A percentile compares a stretch with the other conserved stretches of the same genome.
Conservation (phyloP, 2,888 invertebrate genomes). For the Drosophila incognita region DNA sequence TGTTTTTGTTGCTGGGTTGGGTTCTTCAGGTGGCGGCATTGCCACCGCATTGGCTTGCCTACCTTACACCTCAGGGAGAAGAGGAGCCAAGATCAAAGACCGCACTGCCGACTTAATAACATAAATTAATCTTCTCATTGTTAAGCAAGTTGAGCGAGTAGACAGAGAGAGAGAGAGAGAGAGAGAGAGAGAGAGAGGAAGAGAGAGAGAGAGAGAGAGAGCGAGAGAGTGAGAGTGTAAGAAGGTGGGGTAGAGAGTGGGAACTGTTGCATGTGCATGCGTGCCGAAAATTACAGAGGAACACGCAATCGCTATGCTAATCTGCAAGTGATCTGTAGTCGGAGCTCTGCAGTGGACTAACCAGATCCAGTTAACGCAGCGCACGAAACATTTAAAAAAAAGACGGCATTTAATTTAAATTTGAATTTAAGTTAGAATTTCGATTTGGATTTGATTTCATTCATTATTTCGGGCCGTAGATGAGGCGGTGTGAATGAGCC, state of each 20-base stretch:
- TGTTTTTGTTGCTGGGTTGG: conserved; percentile 10
- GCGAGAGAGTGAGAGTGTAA: conserved; percentile 8
- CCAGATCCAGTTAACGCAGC: conserved; percentile 72
- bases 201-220: not conserved
- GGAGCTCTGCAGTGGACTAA: conserved; percentile 49
- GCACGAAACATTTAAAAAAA: conserved; percentile 32
- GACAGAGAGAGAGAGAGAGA: conserved; percentile 1
- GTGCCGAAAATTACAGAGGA: conserved; percentile 63
- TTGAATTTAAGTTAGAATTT: conserved; percentile 64
- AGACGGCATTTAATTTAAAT: conserved; percentile 79
- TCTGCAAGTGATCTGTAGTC: conserved; percentile 35
- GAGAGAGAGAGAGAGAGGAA: not conserved
- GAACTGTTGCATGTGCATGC: conserved; percentile 55
- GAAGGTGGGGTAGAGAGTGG: conserved; percentile 14
- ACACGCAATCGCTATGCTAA: conserved; percentile 68
- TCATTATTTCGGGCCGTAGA: conserved; percentile 59
- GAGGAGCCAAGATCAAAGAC: conserved; percentile 79
- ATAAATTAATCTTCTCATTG: conserved; percentile 84
- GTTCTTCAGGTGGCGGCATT: conserved; percentile 72
- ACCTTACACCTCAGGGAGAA: conserved; percentile 82
- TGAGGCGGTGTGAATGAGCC: conserved; percentile 23
- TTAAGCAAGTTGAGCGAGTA: conserved; percentile 54
- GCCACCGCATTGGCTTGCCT: conserved; percentile 84
- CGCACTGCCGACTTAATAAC: conserved; percentile 83
- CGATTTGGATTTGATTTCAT: conserved; percentile 74